These are phyloP conservation scores for Tetramorium simillimum DNA, from an alignment of 1,140 invertebrate genomes.

Conservation along the genomic window DNA sequence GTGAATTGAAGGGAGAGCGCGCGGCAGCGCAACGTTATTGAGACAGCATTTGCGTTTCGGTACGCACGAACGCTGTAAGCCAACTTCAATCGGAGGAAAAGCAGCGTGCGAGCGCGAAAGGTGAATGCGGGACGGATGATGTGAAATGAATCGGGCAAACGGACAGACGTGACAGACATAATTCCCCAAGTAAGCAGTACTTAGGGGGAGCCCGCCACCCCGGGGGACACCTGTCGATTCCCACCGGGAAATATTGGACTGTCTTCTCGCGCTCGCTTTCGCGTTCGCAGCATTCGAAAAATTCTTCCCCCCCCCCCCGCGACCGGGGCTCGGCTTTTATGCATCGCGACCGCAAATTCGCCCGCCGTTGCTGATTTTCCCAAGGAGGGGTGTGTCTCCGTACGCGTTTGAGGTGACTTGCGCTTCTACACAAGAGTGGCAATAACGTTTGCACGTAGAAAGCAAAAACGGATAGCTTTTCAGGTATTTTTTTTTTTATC, in stretches of 20 bases:
- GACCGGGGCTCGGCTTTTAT: slow-evolving; percentile 14
- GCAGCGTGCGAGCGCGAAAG: slow-evolving; percentile 61
- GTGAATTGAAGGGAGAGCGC: slow-evolving; percentile 50
- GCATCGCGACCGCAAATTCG: slow-evolving; percentile 14
- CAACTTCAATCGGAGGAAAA: slow-evolving; percentile 72
- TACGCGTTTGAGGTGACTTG: neutral
- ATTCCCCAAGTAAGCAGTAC: slow-evolving; percentile 81
- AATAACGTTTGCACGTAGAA: neutral
- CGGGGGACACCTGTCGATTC: slow-evolving; percentile 82
- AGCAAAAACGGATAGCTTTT: neutral
- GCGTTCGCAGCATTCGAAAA: slow-evolving; percentile 33
- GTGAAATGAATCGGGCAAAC: slow-evolving; percentile 82
- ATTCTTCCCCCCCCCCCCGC: neutral
- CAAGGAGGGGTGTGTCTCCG: neutral
- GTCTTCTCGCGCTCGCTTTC: slow-evolving; percentile 61
- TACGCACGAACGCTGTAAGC: slow-evolving; percentile 72
- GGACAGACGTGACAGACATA: slow-evolving; percentile 83
- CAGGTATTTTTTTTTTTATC: neutral
- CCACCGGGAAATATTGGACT: slow-evolving; percentile 78
- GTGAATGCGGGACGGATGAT: slow-evolving; percentile 72
- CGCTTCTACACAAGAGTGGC: neutral
- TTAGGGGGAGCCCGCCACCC: slow-evolving; percentile 71
- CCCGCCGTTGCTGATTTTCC: neutral
- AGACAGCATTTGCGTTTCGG: slow-evolving; percentile 69
- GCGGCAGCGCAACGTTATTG: slow-evolving; percentile 53